Evolutionary conservation across 1,140 invertebrate species (phyloP).

Genomic region (Scaptodrosophila lebanonensis): DNA sequence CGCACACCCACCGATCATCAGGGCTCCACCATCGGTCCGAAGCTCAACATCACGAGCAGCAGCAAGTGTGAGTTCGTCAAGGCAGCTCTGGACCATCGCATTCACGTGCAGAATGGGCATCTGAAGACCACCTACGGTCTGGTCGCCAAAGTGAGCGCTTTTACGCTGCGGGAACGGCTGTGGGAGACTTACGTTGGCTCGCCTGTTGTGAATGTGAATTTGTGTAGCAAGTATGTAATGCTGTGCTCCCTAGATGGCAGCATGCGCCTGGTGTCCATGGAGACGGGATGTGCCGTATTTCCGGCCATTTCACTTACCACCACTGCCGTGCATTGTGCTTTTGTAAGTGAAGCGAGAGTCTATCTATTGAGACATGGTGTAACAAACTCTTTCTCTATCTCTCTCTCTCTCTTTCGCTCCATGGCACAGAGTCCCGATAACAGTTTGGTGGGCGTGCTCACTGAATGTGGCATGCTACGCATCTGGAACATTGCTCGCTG

Average conservation of each 20-base stretch:
- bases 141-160: conserved; percentile 57
- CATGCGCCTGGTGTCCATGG: conserved; percentile 59
- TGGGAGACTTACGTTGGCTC: conserved; percentile 64
- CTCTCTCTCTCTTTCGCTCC: too few species aligned
- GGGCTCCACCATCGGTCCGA: conserved; percentile 41
- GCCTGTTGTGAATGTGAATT: conserved; percentile 67
- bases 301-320: conserved; percentile 60
- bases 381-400: too few species aligned
- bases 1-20: conserved; percentile 29
- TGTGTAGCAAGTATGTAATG: conserved; percentile 69
- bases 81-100: conserved; percentile 53
- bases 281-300: conserved; percentile 57
- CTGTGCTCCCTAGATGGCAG: conserved; percentile 69
- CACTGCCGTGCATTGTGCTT: conserved; percentile 63
- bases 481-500: conserved; percentile 61
- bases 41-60: conserved; percentile 49
- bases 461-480: conserved; percentile 61
- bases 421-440: conserved; percentile 60
- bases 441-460: conserved; percentile 61
- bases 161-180: conserved; percentile 25
- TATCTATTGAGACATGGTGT: too few species aligned
- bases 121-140: conserved; percentile 59
- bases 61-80: conserved; percentile 63
- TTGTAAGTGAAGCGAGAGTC: too few species aligned
- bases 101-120: conserved; percentile 64